A percentile compares a stretch with the other conserved stretches of the same genome.
Conservation (phyloP, 2,888 invertebrate genomes). For the Masnerella sp. region DNA sequence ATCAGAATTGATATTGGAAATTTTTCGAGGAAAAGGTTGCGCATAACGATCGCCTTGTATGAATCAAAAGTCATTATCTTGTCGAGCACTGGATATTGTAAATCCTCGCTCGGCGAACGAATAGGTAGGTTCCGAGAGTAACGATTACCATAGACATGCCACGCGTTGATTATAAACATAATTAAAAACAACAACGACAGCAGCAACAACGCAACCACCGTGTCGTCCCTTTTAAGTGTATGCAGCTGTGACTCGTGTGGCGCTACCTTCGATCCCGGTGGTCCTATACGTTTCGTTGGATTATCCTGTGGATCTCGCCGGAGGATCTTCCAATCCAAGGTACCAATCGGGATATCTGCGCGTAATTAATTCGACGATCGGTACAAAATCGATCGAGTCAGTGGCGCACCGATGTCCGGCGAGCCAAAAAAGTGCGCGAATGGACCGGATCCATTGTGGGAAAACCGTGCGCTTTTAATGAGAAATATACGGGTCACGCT, state of each 20-base stretch:
- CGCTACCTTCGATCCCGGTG: conserved; percentile 74
- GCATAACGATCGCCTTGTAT: conserved; percentile 27
- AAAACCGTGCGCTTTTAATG: not conserved
- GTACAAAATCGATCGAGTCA: conserved; percentile 62
- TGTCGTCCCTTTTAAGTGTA: conserved; percentile 70
- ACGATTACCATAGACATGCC: conserved; percentile 64
- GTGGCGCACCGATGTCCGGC: conserved; percentile 24
- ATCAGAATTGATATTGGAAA: not conserved
- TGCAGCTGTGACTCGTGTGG: conserved; percentile 68
- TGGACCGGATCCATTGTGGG: not conserved
- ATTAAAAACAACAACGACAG: conserved; percentile 75
- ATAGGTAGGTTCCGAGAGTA: conserved; percentile 65
- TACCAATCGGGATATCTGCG: conserved; percentile 66
- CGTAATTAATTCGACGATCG: conserved; percentile 64
- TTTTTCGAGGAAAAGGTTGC: conserved; percentile 16
- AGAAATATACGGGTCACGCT: no score
- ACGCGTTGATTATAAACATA: conserved; percentile 77
- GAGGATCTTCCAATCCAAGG: conserved; percentile 62
- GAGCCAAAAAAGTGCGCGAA: conserved; percentile 33
- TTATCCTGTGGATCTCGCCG: conserved; percentile 67
- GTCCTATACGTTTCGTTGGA: conserved; percentile 72
- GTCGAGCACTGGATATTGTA: conserved; percentile 63
- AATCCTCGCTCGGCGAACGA: conserved; percentile 63
- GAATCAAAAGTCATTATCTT: conserved; percentile 63
- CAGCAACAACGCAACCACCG: conserved; percentile 61